Evolutionary conservation across 2,888 invertebrate species (phyloP).

Genomic region (Phortica magna): DNA sequence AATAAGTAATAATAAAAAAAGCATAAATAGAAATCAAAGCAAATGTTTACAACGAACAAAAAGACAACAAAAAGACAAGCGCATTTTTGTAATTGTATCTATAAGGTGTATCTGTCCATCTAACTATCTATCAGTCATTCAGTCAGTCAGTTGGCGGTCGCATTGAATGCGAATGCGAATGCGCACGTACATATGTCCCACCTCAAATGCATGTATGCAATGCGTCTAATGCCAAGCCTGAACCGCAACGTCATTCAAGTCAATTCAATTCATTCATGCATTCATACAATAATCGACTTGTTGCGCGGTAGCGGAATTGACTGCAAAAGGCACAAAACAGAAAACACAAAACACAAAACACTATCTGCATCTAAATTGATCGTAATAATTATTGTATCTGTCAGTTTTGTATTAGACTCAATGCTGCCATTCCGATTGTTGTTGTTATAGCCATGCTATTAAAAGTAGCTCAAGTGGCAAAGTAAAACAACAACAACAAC

Average conservation of each 20-base stretch:
- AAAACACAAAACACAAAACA: background rate
- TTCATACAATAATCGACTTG: background rate
- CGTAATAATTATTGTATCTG: constrained; percentile 72
- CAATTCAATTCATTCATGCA: constrained; percentile 3
- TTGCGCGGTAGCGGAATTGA: background rate
- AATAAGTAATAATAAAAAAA: background rate
- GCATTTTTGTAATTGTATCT: constrained; percentile 25
- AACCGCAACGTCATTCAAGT: constrained; percentile 8
- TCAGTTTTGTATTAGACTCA: constrained; percentile 47
- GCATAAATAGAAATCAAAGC: background rate
- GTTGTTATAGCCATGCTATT: constrained; percentile 46
- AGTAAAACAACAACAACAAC: constrained; percentile 37
- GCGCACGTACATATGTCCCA: constrained; percentile 52
- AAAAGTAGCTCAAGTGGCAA: constrained; percentile 71
- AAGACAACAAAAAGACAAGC: background rate
- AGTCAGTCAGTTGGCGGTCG: background rate
- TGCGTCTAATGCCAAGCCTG: constrained; percentile 20
- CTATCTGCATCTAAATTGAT: constrained; percentile 70
- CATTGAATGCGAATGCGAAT: constrained; percentile 12
- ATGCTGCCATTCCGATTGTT: constrained; percentile 9
- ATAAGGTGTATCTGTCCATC: constrained; percentile 42
- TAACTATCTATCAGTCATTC: constrained; percentile 1
- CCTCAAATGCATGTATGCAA: constrained; percentile 59
- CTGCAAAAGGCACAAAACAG: background rate
- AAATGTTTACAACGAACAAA: constrained; percentile 9